Evolutionary conservation across 2,797 vertebrate species (phyloP).

Genomic region (Chromis chromis): DNA sequence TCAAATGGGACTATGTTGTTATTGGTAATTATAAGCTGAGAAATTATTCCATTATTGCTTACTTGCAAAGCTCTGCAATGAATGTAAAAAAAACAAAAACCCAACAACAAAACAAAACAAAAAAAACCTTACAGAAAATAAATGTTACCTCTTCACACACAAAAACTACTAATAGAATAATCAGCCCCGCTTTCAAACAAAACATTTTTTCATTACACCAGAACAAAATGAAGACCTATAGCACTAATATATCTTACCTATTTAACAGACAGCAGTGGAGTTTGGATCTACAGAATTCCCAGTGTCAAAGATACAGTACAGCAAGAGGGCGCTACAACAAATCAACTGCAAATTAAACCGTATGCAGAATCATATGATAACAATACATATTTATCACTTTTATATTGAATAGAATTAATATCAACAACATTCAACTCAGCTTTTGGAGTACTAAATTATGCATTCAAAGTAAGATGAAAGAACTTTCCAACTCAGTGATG

Average conservation of each 20-base stretch:
- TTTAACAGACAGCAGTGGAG: constrained; percentile 79
- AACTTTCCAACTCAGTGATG: constrained; percentile 47
- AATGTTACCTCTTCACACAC: constrained; percentile 64
- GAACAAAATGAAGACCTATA: constrained; percentile 69
- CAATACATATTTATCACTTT: constrained; percentile 70
- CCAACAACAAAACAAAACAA: neutral
- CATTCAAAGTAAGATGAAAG: constrained; percentile 70
- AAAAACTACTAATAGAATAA: constrained; percentile 62
- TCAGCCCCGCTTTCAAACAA: constrained; percentile 62
- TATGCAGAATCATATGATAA: constrained; percentile 68
- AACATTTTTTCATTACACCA: constrained; percentile 68
- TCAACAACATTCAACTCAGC: constrained; percentile 75
- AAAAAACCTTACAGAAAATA: constrained; percentile 41
- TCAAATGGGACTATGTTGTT: constrained; percentile 58
- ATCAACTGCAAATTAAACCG: constrained; percentile 71
- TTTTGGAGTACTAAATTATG: constrained; percentile 70
- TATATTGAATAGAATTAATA: constrained; percentile 78
- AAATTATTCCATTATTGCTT: constrained; percentile 70
- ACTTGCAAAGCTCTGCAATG: constrained; percentile 61
- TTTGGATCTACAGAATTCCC: constrained; percentile 77
- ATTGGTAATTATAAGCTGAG: constrained; percentile 54
- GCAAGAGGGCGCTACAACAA: constrained; percentile 78
- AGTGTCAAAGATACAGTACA: constrained; percentile 83
- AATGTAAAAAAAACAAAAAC: constrained; percentile 50
- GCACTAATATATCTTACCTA: constrained; percentile 70